Base-by-base conservation (phyloP, 2,888 invertebrate species). In the Megaustenia siamemsis region DNA sequence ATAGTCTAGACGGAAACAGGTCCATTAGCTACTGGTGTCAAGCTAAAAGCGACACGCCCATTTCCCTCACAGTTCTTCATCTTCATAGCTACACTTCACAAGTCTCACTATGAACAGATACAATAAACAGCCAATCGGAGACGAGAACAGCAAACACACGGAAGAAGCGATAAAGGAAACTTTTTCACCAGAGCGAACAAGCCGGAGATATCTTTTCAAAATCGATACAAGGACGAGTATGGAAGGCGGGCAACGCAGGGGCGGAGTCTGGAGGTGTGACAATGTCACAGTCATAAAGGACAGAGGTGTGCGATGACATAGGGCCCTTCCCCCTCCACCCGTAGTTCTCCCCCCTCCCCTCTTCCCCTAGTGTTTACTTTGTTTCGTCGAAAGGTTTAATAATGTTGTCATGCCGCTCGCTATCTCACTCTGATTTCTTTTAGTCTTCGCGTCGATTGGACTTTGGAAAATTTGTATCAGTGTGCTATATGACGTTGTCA, bases 201-300 rank as follows among this genome's bases (percentile, higher is more conserved):
- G 32, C 63, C 32, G 2, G 63, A 53, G 80, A 68, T 69, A 53
- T 68, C 80, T 68, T 45, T 68, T 38, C 18, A 6, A 71, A 82
- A 82, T 82, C 82, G 82, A 82, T 82, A 82, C 82, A 82, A 24
- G 53, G 53, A 68, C 49, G 68, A 32, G 53, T 69, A 24, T 53
- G 28, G 18, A 24, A 28, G 68, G 38, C 69, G 53, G 69, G 53
- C 56, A 32, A 56, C 56, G 60, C 35, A 32, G 73, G 73, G 82
- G 71, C 71, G 82, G 49, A 35, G 71, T 43, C 24, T 5, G 43
- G 81, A 56, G 82, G 82, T 71, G 82, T 69, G 80, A 80, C 80
- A 69, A 49, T 80, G 69, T 69, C 49, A 80, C 69, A 68, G 12
- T 66, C 66, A 80, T 53, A 69, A 80, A 80, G 53, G 80, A 38